Base-by-base conservation (phyloP, 2,888 invertebrate species). In the Orgyia antiqua region DNA sequence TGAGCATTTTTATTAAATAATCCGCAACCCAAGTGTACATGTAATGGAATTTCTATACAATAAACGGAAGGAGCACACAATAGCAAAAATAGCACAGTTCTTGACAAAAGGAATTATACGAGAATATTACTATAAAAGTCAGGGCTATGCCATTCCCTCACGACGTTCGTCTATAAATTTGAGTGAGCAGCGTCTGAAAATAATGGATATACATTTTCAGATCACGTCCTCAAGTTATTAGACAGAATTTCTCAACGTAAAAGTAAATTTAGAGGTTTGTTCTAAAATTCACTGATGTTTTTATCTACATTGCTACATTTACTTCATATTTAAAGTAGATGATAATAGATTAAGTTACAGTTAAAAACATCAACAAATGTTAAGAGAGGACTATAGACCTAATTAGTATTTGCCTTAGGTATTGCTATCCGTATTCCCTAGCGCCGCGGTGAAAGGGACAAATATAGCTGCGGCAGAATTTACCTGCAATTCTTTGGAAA, bases 161-260 rank as follows among this genome's bases (percentile, higher is more conserved):
- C 48, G 48, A 45, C 39, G 39, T 37, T 42, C 43, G 47, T 50
- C 51, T 53, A 58, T 68, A 65, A 64, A 64, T 67, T 65, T 44
- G 42, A 45, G 40, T 31, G 49, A 45, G 41, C 45, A 51, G 50
- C 44, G 38, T 40, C 55, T 55, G 58, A 27, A 43, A 51, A 44
- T 58, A 60, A 62, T 50, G 54, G 47, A 47, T 39, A 54, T 58
- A 55, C 44, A 41, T 43, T 63, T 68, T 54, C 68, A 53, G 59
- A 61, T 63, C 68, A 68, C 66, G 66, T 67, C 27, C 43, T 10
- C 18, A 36, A 30, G 33, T 29, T 24, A 36, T 39, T 32, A 36
- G 34, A 40, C 20, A 20, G 9, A 2, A 9, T 9, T 20, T 30
- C 20, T 31, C 33, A 43, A 41, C 36, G 36, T 15, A 13, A 28